Evolutionary conservation across 1,140 invertebrate genomes (phyloP), one percentile per base, ranked within the genome.

Genomic region (Orius insidiosus): DNA sequence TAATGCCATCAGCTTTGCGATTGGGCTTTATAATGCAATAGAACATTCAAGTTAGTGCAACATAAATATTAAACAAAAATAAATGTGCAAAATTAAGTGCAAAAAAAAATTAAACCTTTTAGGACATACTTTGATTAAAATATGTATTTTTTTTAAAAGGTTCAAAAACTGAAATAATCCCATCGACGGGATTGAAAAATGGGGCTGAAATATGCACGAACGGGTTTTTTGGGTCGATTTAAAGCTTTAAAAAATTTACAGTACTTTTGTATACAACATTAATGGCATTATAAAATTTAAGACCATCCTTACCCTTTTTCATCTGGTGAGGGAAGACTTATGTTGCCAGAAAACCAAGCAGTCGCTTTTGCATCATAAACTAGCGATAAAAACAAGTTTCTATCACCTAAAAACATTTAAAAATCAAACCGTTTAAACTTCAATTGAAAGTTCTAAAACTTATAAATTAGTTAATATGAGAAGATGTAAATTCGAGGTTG

Each of bases 301-400:
- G 3, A 3, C 3, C 7, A 24, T 24, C 7, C 70, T 74, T 68
- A 79, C 77, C 70, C 72, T 58, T 74, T 74, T 50, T 79, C 78
- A 51, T 81, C 77, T 50, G 75, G 76, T 5, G 70, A 73, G 19
- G 71, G 72, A 44, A 70, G 72, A 35, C 71, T 76, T 18, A 75
- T 72, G 52, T 74, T 77, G 56, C 80, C 74, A 55, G 76, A 75
- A 59, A 88, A 89, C 74, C 82, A 84, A 52, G 78, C 71, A 8
- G 85, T 90, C 53, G 80, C 79, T 56, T 80, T 75, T 1, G 87
- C 87, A 63, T 93, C 88, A 55, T 82, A 87, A 0, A 90, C 77
- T 19, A 92, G 62, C 40, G 79, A 80, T 55, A 80, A 75, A 56
- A 93, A 75, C 14, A 93, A 64, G 54, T 80, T 76, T 51, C 85